Conservation (phyloP, 1,140 invertebrate species). For the Mizuhopecten yessoensis region DNA sequence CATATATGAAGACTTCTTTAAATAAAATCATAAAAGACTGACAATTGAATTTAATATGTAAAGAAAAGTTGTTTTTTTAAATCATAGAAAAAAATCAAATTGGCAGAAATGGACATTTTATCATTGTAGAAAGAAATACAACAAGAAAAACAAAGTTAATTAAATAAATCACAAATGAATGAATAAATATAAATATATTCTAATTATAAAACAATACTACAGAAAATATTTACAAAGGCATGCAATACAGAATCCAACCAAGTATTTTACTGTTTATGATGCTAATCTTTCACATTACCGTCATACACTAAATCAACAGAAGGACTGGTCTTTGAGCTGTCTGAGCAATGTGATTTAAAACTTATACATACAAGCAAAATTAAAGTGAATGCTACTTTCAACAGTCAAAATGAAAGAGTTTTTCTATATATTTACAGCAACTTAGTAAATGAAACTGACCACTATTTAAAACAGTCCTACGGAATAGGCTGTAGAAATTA, state of each 20-base stretch:
- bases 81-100: neutral
- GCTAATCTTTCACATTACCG: neutral
- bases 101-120: neutral
- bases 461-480: too few relatives aligned
- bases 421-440: too few relatives aligned
- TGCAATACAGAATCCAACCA: neutral
- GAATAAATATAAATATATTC: conserved; percentile 35
- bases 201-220: conserved; percentile 19
- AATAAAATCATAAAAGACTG: conserved; percentile 4
- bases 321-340: neutral
- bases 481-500: too few relatives aligned
- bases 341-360: too few relatives aligned
- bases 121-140: conserved; percentile 16
- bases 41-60: neutral
- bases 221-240: conserved; percentile 2
- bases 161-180: conserved; percentile 40
- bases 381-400: too few relatives aligned
- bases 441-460: too few relatives aligned
- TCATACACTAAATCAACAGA: neutral
- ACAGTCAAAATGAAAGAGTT: too few relatives aligned
- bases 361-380: too few relatives aligned
- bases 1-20: neutral
- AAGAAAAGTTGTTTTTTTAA: neutral
- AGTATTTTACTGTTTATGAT: conserved; percentile 18
- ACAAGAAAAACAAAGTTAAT: conserved; percentile 24